A percentile compares a stretch with the other conserved stretches of the same genome.
Evolutionary conservation across 2,888 invertebrate species (phyloP).

Genomic region (Pheosia gnoma): DNA sequence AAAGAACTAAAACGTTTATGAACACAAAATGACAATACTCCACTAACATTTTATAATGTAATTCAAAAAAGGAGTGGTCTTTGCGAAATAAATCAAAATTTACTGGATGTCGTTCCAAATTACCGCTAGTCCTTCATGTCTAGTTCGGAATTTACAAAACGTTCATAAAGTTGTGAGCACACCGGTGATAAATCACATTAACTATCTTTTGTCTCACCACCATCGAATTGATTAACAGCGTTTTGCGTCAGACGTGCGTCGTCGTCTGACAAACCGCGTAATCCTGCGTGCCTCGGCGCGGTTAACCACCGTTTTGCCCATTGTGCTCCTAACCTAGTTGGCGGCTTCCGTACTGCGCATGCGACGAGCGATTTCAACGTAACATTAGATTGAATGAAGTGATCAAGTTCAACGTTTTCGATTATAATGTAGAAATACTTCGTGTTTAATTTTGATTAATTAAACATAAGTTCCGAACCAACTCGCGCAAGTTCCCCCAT

Average conservation of each 20-base stretch:
- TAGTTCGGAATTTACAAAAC: not conserved
- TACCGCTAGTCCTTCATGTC: too few relatives aligned
- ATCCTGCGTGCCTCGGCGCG: constrained; percentile 27
- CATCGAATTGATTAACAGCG: constrained; percentile 21
- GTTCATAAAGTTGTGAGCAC: constrained; percentile 3
- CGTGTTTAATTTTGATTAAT: too few relatives aligned
- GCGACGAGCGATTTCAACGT: constrained; percentile 22
- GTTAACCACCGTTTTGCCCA: constrained; percentile 32
- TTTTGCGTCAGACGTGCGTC: constrained; percentile 1
- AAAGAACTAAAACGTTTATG: too few relatives aligned
- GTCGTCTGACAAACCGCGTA: constrained; percentile 20
- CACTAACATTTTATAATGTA: too few relatives aligned
- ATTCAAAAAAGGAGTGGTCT: too few relatives aligned
- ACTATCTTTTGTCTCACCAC: constrained; percentile 9
- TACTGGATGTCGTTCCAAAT: too few relatives aligned
- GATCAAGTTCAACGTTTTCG: constrained; percentile 34
- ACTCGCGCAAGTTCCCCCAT: too few relatives aligned
- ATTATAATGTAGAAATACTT: not conserved
- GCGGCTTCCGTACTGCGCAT: constrained; percentile 39
- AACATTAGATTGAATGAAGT: constrained; percentile 13
- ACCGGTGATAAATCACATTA: constrained; percentile 10
- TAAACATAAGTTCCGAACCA: too few relatives aligned
- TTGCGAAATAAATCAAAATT: too few relatives aligned
- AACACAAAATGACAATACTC: too few relatives aligned
- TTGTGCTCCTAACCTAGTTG: constrained; percentile 39